Percentiles rank a stretch among this genome's conserved stretches.
Conservation (phyloP, 2,113 vertebrate genomes). For the Mungos mungo region DNA sequence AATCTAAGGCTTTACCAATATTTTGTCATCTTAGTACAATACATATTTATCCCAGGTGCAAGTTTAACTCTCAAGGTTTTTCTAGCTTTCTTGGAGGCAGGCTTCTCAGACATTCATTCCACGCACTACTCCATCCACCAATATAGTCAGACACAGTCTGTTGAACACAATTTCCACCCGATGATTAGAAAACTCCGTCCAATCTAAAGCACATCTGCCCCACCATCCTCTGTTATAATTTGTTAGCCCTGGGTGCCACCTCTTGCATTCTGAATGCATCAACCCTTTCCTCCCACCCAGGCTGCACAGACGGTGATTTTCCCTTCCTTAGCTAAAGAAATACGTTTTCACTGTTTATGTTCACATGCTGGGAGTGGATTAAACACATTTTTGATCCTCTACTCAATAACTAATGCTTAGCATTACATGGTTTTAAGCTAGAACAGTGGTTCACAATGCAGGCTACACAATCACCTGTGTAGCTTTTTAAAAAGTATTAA, state of each 20-base stretch:
- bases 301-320: neutral
- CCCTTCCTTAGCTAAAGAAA: neutral
- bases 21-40: neutral
- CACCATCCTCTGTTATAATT: conserved; percentile 52
- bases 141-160: conserved; percentile 68
- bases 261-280: conserved; percentile 39
- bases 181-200: conserved; percentile 74
- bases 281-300: neutral
- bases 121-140: neutral
- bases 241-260: conserved; percentile 23
- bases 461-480: neutral
- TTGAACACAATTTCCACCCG: conserved; percentile 70
- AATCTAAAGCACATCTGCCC: conserved; percentile 77
- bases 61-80: neutral
- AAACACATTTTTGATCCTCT: neutral
- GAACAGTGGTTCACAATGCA: neutral
- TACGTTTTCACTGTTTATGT: neutral
- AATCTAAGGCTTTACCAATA: too few relatives aligned
- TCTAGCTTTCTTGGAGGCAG: neutral
- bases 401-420: neutral
- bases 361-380: neutral
- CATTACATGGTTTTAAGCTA: neutral
- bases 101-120: conserved; percentile 36
- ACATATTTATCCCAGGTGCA: conserved; percentile 34
- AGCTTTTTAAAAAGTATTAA: neutral